Conservation (phyloP, 2,888 invertebrate genomes). For the Orthosia gracilis region DNA sequence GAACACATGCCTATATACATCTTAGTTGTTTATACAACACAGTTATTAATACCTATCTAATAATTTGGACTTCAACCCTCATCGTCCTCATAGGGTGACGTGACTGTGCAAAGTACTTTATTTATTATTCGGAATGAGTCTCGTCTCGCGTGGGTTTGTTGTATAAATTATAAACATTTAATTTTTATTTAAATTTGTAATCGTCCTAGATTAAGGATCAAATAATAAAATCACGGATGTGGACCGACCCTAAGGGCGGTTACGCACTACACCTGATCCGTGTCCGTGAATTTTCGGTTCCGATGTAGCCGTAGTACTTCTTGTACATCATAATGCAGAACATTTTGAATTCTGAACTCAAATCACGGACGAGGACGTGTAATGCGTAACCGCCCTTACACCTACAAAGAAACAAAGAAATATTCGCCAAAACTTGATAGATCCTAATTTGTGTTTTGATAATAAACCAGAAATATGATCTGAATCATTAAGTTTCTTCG, state of each 20-base stretch:
- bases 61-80: constrained; percentile 51
- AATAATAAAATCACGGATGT: constrained; percentile 18
- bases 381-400: too few relatives aligned
- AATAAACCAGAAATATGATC: constrained; percentile 25
- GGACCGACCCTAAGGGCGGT: not conserved
- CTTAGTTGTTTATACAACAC: constrained; percentile 1
- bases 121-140: constrained; percentile 48
- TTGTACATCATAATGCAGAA: too few relatives aligned
- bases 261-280: too few relatives aligned
- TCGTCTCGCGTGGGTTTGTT: constrained; percentile 35
- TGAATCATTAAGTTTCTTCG: constrained; percentile 58
- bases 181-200: constrained; percentile 23
- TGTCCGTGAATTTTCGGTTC: too few relatives aligned
- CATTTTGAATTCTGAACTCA: too few relatives aligned
- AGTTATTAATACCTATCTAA: constrained; percentile 37
- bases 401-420: not conserved
- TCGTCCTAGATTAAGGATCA: constrained; percentile 24
- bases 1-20: constrained; percentile 17
- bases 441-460: constrained; percentile 4
- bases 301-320: too few relatives aligned
- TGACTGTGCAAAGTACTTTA: constrained; percentile 51
- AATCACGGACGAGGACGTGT: too few relatives aligned
- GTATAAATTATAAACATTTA: constrained; percentile 37
- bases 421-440: not conserved
- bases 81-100: constrained; percentile 43